These are phyloP conservation scores for Sparus aurata DNA, from an alignment of 2,797 vertebrate genomes.

Conservation along the genomic window DNA sequence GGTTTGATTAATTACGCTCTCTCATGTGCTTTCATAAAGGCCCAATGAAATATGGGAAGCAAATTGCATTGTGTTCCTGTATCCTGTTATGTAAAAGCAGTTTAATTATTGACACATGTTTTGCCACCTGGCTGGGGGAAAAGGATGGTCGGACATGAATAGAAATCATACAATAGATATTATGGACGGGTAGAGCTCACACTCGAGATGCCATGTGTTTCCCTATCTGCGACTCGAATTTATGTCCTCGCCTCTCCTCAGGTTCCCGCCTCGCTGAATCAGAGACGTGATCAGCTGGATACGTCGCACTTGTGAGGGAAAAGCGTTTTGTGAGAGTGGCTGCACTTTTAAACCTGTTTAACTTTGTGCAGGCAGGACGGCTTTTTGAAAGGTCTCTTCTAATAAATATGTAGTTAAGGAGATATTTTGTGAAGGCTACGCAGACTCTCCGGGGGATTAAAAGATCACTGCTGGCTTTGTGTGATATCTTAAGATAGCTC, in stretches of 20 bases:
- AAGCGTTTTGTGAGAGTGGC: conserved; percentile 54
- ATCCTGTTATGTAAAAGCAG: conserved; percentile 88
- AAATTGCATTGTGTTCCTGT: conserved; percentile 87
- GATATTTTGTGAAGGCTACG: conserved; percentile 78
- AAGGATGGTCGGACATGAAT: conserved; percentile 81
- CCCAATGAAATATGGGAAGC: conserved; percentile 87
- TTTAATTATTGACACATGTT: conserved; percentile 90
- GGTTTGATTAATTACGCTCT: conserved; percentile 89
- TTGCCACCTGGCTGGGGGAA: conserved; percentile 85
- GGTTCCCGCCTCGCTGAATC: conserved; percentile 51
- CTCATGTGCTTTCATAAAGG: conserved; percentile 87
- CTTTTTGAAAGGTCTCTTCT: conserved; percentile 72
- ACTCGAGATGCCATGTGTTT: conserved; percentile 76
- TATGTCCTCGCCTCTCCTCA: conserved; percentile 53
- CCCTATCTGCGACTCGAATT: conserved; percentile 52
- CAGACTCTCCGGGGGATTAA: conserved; percentile 71
- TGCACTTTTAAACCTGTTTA: conserved; percentile 66
- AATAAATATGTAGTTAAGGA: conserved; percentile 80
- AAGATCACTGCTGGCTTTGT: conserved; percentile 81
- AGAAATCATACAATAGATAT: conserved; percentile 79
- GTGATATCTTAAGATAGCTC: conserved; percentile 81
- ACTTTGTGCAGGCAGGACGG: conserved; percentile 54
- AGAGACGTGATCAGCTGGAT: conserved; percentile 51
- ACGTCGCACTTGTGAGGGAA: conserved; percentile 43
- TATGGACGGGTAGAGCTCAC: conserved; percentile 60